Evolutionary conservation across 2,797 vertebrate species (phyloP), one percentile per base, ranked within the genome.

Genomic region (Rhabdomys pumilio): DNA sequence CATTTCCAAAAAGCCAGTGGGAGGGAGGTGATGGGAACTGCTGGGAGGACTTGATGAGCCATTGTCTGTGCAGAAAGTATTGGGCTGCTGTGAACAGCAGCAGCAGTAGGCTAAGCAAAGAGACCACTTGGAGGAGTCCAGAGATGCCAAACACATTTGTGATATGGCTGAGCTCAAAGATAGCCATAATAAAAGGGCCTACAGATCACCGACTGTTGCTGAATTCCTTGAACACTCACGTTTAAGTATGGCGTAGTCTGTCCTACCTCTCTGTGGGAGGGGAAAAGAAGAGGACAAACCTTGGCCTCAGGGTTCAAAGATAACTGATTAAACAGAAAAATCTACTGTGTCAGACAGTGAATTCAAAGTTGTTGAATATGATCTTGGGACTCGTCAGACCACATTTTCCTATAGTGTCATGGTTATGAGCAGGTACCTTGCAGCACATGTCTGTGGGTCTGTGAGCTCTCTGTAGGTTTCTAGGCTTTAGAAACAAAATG

Each of bases 1-100:
- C 0, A 44, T 98, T 97, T 0, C 98, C 98, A 0, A 97, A 93
- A n/a, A 98, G 92, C 98, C 98, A 98, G 80, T 98, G 98, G 0
- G 96, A 79, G 0, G 98, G 98, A 29, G 98, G 44, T 0, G 97
- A 98, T 0, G 98, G 98, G 77, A 98, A 99, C 4, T 91, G 84
- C 65, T 93, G 81, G 87, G 98, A n/a, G 0, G 93, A 95, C 79
- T 93, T 84, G 38, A 98, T 90, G 84, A 99, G 97, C 96, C 98
- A 97, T 96, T 93, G 97, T 9, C 98, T 98, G 12, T 7, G 65
- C 57, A 98, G 97, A 89, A 97, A 98, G 6, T 98, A 93, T 97
- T 98, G 98, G 81, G 95, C 95, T 59, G 24, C 97, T 88, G 98
- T 98, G 81, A 98, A 67, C 92, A 99, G 96, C 76, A 98, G 53